phyloP scores from a whole-genome alignment of 2,113 vertebrate species.

The Hyperopisus bebe region DNA sequence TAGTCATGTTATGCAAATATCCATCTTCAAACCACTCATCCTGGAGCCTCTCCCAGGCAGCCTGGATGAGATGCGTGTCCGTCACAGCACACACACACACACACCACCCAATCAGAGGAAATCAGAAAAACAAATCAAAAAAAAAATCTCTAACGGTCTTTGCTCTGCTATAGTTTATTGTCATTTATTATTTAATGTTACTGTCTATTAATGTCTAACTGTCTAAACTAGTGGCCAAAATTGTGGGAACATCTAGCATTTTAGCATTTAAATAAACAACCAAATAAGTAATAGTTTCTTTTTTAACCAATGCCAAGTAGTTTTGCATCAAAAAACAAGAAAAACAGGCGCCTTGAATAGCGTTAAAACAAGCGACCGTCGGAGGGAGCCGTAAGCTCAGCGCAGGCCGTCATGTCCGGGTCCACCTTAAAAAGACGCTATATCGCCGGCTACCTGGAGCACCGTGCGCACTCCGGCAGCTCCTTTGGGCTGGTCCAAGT shows the following conservation, averaged over 20 bases:
- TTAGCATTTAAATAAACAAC: background rate
- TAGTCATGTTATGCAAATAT: background rate
- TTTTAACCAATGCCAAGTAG: background rate
- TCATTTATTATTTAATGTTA: background rate
- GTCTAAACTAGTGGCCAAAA: background rate
- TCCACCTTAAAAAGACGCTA: constrained; percentile 52
- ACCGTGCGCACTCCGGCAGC: background rate
- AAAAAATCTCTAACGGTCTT: background rate
- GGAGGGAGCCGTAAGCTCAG: background rate
- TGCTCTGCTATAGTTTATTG: background rate
- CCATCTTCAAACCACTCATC: background rate
- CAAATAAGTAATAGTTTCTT: background rate
- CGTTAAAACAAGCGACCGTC: background rate
- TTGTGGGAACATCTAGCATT: too few relatives aligned
- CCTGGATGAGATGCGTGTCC: background rate
- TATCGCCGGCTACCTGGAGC: constrained; percentile 16
- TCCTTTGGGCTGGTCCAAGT: background rate
- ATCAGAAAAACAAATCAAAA: background rate
- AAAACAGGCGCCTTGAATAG: background rate
- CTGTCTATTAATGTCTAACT: background rate
- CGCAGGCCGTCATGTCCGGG: constrained; percentile 9
- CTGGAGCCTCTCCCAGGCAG: background rate
- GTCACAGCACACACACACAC: background rate
- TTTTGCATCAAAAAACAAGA: background rate
- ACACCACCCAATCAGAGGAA: background rate